phyloP scores from a whole-genome alignment of 2,113 vertebrate species.

The Capricornis sumatraensis region DNA sequence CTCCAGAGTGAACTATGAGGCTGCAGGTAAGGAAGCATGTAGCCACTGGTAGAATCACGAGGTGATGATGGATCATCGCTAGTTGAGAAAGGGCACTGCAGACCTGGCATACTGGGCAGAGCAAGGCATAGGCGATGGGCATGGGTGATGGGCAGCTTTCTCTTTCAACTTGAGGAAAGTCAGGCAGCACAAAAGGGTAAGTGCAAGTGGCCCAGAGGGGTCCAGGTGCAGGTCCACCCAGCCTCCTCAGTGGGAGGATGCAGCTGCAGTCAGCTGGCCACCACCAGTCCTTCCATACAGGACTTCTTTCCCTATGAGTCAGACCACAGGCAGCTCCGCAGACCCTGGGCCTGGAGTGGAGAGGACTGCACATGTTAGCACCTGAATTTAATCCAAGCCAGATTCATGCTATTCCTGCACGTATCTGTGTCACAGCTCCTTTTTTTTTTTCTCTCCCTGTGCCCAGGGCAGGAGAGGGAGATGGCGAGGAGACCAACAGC shows the following conservation, averaged over 20 bases:
- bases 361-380: not conserved
- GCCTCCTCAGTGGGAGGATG: not conserved
- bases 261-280: not conserved
- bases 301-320: rapidly evolving
- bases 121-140: not conserved
- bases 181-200: not conserved
- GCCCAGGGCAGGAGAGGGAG: not conserved
- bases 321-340: not conserved
- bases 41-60: not conserved
- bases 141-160: not conserved
- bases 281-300: rapidly evolving
- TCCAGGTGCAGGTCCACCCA: not conserved
- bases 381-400: slow-evolving; percentile 17
- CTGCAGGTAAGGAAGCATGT: not conserved
- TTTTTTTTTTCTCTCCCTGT: not conserved
- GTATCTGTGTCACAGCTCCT: not conserved
- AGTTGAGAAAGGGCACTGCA: not conserved
- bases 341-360: not conserved
- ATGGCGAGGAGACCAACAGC: not conserved
- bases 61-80: not conserved
- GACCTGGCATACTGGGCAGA: not conserved
- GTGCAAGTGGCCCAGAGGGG: not conserved
- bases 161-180: not conserved
- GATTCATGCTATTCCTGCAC: not conserved
- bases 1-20: not conserved